Evolutionary conservation across 2,888 invertebrate genomes (phyloP), one percentile per base, ranked within the genome.

Genomic region (Brachyptera risi): DNA sequence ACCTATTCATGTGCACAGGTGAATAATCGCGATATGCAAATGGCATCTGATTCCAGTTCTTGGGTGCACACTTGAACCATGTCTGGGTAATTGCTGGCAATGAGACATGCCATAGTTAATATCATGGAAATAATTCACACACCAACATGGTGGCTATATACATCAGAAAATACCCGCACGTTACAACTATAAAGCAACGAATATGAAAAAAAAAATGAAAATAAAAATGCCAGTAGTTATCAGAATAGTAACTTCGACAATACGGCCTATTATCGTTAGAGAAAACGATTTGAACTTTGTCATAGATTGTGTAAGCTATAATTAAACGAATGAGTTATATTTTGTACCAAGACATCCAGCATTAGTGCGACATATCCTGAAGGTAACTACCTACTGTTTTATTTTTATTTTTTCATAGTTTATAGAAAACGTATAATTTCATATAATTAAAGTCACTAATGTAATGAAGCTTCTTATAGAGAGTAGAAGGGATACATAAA

Each of bases 371-470:
- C 57, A 61, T 61, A 50, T 61, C 61, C 40, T 42, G 17, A 5
- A 38, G 61, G 38, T 58, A 57, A 26, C 50, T 58, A 47, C 57
- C 54, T 37, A 54, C 54, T 54, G 40, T 60, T 60, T 56, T 44
- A 44, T 44, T 60, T 61, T 58, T n/a, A n/a, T n/a, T n/a, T n/a
- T n/a, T n/a, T n/a, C n/a, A n/a, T n/a, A n/a, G n/a, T n/a, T 42
- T 47, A 47, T 37, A 23, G 9, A 54, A 60, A 58, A 50, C 58
- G 58, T 61, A 58, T 61, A 61, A 61, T 61, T 61, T 61, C 13
- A 37, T 58, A 26, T 58, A 57, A 61, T 61, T 61, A 61, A 61
- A 58, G 50, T 40, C 38, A 26, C 58, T 61, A 61, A 61, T 61
- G 57, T 42, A 50, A 58, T 23, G 50, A 38, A 7, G 11, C 31